phyloP scores from a whole-genome alignment of 2,113 vertebrate genomes.

The Festucalex cinctus region DNA sequence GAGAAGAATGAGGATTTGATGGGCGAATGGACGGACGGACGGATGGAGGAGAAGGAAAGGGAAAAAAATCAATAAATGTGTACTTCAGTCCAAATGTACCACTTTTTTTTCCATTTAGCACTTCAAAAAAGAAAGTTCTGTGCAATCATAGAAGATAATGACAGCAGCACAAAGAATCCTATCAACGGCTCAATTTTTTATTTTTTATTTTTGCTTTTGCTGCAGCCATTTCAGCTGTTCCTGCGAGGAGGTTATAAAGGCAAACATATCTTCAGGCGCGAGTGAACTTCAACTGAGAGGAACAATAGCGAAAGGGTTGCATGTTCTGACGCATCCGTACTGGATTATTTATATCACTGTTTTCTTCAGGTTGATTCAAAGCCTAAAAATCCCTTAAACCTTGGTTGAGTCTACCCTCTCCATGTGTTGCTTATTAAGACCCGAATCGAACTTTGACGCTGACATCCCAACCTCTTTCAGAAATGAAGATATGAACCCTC shows the following conservation, averaged over 20 bases:
- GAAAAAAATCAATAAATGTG: constrained; percentile 68
- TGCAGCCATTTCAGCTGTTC: constrained; percentile 7
- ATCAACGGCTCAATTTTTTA: constrained; percentile 11
- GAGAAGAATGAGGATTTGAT: constrained; percentile 17
- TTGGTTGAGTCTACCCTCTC: background rate
- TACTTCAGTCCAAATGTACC: constrained; percentile 35
- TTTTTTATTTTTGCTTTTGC: constrained; percentile 22
- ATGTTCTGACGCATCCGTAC: constrained; percentile 14
- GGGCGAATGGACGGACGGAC: constrained; percentile 17
- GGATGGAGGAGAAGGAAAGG: constrained; percentile 12
- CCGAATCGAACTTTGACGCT: no score
- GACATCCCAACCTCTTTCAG: background rate
- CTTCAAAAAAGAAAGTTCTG: constrained; percentile 17
- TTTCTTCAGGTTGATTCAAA: constrained; percentile 9
- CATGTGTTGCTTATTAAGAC: background rate
- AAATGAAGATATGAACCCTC: no score
- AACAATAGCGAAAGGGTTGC: constrained; percentile 23
- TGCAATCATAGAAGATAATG: constrained; percentile 35
- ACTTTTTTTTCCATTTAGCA: constrained; percentile 17
- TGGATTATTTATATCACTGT: constrained; percentile 11
- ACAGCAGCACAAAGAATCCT: constrained; percentile 36
- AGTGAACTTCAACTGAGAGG: constrained; percentile 11
- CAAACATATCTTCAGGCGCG: constrained; percentile 20
- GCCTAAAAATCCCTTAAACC: background rate
- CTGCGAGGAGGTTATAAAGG: constrained; percentile 9